phyloP scores from a whole-genome alignment of 1,140 invertebrate genomes.

The Macrosteles quadrilineatus region DNA sequence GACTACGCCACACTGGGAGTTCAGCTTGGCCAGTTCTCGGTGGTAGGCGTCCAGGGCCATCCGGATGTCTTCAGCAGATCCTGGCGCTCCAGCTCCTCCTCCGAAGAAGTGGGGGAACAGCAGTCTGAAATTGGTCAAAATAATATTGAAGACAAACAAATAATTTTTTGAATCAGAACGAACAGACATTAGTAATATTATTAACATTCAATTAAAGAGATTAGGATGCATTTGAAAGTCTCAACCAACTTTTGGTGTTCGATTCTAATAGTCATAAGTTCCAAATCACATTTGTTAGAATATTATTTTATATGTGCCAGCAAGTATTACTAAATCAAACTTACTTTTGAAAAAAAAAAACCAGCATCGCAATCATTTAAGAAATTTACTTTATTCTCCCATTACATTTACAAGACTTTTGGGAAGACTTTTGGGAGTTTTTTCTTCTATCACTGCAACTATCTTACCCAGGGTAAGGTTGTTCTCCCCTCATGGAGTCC shows the following conservation, averaged over 20 bases:
- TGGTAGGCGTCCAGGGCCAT: constrained; percentile 90
- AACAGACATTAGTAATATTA: background rate
- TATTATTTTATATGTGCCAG: too few species aligned
- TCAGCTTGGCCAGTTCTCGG: constrained; percentile 84
- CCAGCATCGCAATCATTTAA: too few species aligned
- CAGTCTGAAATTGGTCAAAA: constrained; percentile 61
- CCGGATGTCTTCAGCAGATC: constrained; percentile 83
- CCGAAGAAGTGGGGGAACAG: constrained; percentile 81
- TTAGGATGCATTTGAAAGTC: too few species aligned
- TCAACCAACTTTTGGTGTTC: too few species aligned
- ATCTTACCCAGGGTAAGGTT: constrained; percentile 65
- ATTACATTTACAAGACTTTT: too few species aligned
- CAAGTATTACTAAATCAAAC: too few species aligned
- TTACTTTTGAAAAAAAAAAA: too few species aligned
- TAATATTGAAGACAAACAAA: background rate
- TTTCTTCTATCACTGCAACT: too few species aligned
- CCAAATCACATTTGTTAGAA: too few species aligned
- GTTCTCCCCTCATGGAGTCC: constrained; percentile 50
- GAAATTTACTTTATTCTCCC: too few species aligned
- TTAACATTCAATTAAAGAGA: background rate
- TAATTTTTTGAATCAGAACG: background rate
- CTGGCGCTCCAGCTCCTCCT: constrained; percentile 54
- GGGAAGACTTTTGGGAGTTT: too few species aligned
- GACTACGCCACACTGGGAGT: constrained; percentile 45
- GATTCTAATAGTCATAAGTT: too few species aligned